Evolutionary conservation across 2,797 vertebrate species (phyloP), one percentile per base, ranked within the genome.

Genomic region (Fratercula arctica): DNA sequence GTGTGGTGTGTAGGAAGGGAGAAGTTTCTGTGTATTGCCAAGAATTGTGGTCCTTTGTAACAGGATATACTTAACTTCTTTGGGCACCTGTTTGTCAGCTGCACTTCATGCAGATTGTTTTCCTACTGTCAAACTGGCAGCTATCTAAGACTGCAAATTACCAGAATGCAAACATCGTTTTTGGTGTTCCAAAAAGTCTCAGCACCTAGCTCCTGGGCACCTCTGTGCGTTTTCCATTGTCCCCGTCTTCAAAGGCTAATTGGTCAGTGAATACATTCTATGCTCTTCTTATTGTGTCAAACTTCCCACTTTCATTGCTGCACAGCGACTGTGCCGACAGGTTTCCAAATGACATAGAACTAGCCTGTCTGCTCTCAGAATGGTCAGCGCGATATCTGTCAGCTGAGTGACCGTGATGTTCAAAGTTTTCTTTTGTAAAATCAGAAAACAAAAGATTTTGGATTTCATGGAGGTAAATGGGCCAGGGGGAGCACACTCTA

Each of bases 381-480:
- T 13, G 24, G 37, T 74, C 70, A 74, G 43, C 0, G 0, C 0
- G 0, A 12, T 50, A 35, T 31, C 63, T 74, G 45, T 85, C 68
- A 64, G 39, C 57, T 80, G 60, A 80, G 41, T 24, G 39, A 53
- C 41, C 0, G 0, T 15, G 43, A 59, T 67, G 31, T 63, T 70
- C 26, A 3, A 7, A 46, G 28, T 45, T 74, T 87, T 74, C 61
- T 72, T 7, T n/a, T 80, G 72, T 69, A 80, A 87, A 76, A 69
- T 57, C 50, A 25, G 39, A 35, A 68, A 76, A 24, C 11, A 37
- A 61, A 90, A 26, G 48, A 45, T 37, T 66, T 41, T 84, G 23
- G 48, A 86, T 19, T 41, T 72, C n/a, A 41, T 11, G 25, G 73
- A 72, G 59, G 63, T 75, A 81, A 87, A 64, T 59, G 53, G 66